phyloP scores from a whole-genome alignment of 2,113 vertebrate species.

The Periophthalmodon schlosseri region DNA sequence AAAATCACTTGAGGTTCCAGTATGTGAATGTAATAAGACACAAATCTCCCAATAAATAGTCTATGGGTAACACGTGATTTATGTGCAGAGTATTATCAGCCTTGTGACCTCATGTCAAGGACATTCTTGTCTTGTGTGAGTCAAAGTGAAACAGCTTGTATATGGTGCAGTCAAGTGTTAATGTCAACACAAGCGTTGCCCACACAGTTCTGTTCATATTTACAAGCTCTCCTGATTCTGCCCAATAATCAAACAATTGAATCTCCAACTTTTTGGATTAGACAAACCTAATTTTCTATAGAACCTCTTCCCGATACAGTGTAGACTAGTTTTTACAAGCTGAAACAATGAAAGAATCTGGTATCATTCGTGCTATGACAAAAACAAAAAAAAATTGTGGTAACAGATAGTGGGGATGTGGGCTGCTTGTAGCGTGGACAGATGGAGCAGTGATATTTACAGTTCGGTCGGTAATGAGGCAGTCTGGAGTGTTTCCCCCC shows the following conservation, averaged over 20 bases:
- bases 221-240: too few relatives aligned
- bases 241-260: too few relatives aligned
- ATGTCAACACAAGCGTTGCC: too few relatives aligned
- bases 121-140: too few relatives aligned
- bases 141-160: too few relatives aligned
- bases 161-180: too few relatives aligned
- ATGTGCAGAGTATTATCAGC: too few relatives aligned
- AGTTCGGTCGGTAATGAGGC: constrained; percentile 43
- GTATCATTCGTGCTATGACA: not conserved
- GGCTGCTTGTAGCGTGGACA: constrained; percentile 10
- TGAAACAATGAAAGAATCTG: not conserved
- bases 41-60: not conserved
- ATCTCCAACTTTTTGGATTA: too few relatives aligned
- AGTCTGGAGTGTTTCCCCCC: constrained; percentile 34
- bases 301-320: not conserved
- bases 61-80: not conserved
- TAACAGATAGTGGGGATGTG: constrained; percentile 6
- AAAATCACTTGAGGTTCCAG: not conserved
- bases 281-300: too few relatives aligned
- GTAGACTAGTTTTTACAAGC: not conserved
- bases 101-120: too few relatives aligned
- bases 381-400: not conserved
- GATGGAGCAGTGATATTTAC: constrained; percentile 44
- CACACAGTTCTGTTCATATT: too few relatives aligned
- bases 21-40: constrained; percentile 21